Evolutionary conservation across 2,797 vertebrate species (phyloP).

Genomic region (Peromyscus nudipes): DNA sequence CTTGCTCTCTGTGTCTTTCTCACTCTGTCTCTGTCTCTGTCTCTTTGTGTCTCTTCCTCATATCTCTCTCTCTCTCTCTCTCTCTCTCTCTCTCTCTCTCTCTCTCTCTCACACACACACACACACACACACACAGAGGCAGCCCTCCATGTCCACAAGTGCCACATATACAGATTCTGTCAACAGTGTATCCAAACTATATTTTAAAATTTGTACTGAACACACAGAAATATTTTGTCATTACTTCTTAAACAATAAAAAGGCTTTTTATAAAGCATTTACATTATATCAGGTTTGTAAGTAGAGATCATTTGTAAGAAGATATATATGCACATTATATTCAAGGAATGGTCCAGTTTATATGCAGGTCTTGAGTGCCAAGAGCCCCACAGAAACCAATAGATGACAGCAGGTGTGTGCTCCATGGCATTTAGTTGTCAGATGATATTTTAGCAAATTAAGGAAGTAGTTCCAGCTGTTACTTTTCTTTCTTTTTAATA

Average conservation of each 20-base stretch:
- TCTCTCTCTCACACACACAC: not conserved
- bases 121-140: not conserved
- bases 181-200: not conserved
- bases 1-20: not conserved
- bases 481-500: not conserved
- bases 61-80: not conserved
- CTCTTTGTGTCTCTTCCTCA: not conserved
- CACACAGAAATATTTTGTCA: not conserved
- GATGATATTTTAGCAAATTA: slow-evolving; percentile 54
- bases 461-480: not conserved
- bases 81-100: not conserved
- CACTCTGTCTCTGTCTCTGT: not conserved
- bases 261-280: not conserved
- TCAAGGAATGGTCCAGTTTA: not conserved
- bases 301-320: not conserved
- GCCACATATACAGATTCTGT: not conserved
- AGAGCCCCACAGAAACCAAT: not conserved
- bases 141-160: not conserved
- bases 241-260: not conserved
- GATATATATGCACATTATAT: too few relatives aligned
- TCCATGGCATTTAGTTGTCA: slow-evolving; percentile 29
- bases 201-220: not conserved
- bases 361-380: not conserved
- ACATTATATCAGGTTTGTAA: not conserved
- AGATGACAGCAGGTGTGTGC: not conserved